Conservation (phyloP, 2,113 vertebrate genomes). For the Chionis minor region DNA sequence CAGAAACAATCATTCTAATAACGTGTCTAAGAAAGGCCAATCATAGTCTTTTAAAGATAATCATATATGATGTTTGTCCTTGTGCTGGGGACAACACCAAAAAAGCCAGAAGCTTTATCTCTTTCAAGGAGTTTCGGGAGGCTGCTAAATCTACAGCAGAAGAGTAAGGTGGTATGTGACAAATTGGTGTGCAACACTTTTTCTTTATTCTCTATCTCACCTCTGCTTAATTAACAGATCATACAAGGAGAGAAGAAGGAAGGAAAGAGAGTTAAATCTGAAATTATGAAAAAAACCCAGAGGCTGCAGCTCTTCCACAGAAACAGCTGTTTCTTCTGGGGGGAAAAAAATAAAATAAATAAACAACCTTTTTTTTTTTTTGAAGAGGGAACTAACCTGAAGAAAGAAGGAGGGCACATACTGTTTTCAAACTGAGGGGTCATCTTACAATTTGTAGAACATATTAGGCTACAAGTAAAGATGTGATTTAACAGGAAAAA, state of each 20-base stretch:
- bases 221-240: background rate
- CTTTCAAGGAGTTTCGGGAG: background rate
- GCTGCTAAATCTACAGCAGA: background rate
- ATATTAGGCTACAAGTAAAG: background rate
- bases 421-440: background rate
- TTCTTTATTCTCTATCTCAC: background rate
- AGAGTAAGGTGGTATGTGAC: background rate
- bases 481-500: background rate
- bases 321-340: background rate
- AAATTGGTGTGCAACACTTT: background rate
- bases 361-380: background rate
- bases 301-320: background rate
- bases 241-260: background rate
- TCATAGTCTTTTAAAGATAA: background rate
- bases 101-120: background rate
- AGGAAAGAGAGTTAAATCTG: background rate
- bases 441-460: background rate
- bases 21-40: background rate
- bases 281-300: background rate
- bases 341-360: background rate
- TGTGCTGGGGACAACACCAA: background rate
- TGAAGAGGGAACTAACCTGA: background rate
- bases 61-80: background rate
- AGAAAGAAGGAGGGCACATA: background rate
- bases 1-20: background rate